Evolutionary conservation across 2,113 vertebrate genomes (phyloP).

Genomic region (Triplophysa rosa): DNA sequence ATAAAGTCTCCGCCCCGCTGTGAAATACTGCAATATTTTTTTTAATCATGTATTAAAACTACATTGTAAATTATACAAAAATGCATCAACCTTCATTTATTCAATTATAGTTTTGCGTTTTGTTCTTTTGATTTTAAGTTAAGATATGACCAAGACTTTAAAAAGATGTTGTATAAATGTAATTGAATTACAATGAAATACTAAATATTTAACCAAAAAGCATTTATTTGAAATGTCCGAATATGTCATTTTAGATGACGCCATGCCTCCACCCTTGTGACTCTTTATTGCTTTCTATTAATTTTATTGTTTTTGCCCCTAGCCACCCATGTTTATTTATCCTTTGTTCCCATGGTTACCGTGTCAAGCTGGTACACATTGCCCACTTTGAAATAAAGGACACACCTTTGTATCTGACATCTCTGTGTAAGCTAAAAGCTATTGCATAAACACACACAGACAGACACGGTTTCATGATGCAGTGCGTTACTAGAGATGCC

Average conservation of each 20-base stretch:
- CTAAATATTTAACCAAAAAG: no score
- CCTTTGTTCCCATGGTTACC: conserved; percentile 20
- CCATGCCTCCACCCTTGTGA: neutral
- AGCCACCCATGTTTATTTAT: conserved; percentile 11
- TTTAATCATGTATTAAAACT: no score
- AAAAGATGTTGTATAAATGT: no score
- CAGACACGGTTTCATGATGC: neutral
- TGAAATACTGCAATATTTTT: no score
- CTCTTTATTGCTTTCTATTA: conserved; percentile 6
- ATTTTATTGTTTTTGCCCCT: neutral
- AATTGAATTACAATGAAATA: no score
- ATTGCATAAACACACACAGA: neutral
- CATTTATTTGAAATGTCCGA: no score
- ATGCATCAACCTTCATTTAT: no score
- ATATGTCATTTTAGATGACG: neutral
- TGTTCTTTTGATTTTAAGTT: no score
- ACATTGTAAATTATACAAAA: no score
- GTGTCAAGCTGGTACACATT: neutral
- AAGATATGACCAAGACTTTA: no score
- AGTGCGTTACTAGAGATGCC: neutral
- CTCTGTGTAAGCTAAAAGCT: neutral
- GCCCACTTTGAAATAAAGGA: neutral
- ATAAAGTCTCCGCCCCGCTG: no score
- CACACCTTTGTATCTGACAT: conserved; percentile 5
- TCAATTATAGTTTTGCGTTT: no score